Percentiles rank a stretch among this genome's conserved stretches.
phyloP scores from a whole-genome alignment of 1,140 invertebrate genomes.

The Platyura marginata region DNA sequence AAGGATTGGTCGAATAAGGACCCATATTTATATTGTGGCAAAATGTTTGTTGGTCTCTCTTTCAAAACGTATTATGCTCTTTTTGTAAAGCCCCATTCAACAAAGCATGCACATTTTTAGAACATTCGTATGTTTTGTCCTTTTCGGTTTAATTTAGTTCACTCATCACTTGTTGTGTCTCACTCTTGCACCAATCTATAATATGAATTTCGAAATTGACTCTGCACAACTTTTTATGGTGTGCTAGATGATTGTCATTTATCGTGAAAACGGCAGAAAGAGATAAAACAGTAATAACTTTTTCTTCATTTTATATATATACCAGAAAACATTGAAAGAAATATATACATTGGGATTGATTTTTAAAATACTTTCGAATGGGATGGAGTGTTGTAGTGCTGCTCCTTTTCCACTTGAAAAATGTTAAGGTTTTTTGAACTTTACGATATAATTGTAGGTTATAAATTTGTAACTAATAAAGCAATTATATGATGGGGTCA shows the following conservation, averaged over 20 bases:
- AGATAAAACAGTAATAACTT: background rate
- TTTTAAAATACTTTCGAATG: background rate
- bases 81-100: background rate
- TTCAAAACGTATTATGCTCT: background rate
- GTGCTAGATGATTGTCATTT: background rate
- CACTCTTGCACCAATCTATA: too few species aligned
- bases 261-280: background rate
- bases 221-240: background rate
- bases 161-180: too few species aligned
- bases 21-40: too few species aligned
- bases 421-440: background rate
- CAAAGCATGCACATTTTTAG: background rate
- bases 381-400: background rate
- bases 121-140: background rate
- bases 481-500: background rate
- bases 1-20: too few species aligned
- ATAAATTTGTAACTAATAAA: background rate
- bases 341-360: background rate
- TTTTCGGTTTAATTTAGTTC: background rate
- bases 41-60: background rate
- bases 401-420: background rate
- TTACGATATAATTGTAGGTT: background rate
- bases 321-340: background rate
- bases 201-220: too few species aligned
- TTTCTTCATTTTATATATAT: background rate